Conservation (phyloP, 2,113 vertebrate species). For the Bos taurus region ARS-UCD2.0 NC_037331.1:72398501-72399000, state of each 20-base stretch:
- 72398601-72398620: background rate
- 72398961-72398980: background rate
- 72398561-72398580: background rate
- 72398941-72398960: background rate
- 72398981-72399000: background rate
- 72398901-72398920: background rate
- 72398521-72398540: background rate
- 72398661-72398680: too few species aligned
- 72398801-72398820: background rate
- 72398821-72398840: background rate
- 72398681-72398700: background rate
- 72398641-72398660: background rate
- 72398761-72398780: background rate
- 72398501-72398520: background rate
- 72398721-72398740: background rate
- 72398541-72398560: background rate
- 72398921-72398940: background rate
- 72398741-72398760: background rate
- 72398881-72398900: background rate
- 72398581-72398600: background rate
- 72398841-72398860: background rate
- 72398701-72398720: background rate
- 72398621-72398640: background rate
- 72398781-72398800: background rate
- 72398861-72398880: background rate